Evolutionary conservation across 2,888 invertebrate species (phyloP).

Genomic region (Azorinus chamasolen): DNA sequence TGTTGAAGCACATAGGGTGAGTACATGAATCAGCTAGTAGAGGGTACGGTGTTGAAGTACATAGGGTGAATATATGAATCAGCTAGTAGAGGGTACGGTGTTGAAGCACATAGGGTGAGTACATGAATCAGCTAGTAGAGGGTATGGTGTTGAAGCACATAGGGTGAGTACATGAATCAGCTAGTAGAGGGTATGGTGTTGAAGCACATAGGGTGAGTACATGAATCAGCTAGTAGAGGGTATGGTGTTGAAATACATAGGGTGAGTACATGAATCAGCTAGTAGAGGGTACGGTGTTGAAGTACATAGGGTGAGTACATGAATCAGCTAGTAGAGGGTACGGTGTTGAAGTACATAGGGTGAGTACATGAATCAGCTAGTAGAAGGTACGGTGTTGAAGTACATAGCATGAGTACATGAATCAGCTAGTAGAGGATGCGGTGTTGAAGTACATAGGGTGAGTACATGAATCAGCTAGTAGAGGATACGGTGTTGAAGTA

Average conservation of each 20-base stretch:
- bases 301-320: conserved; percentile 89
- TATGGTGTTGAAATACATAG: conserved; percentile 89
- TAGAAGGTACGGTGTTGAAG: conserved; percentile 83
- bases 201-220: conserved; percentile 89
- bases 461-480: too few species aligned
- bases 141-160: conserved; percentile 89
- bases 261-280: conserved; percentile 80
- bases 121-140: too few species aligned
- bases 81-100: too few species aligned
- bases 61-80: conserved; percentile 86
- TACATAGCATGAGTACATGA: conserved; percentile 89
- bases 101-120: conserved; percentile 92
- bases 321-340: too few species aligned
- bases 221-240: too few species aligned
- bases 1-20: conserved; percentile 92
- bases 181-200: too few species aligned
- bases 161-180: conserved; percentile 82
- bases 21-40: conserved; percentile 29
- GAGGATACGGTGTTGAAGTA: conserved; percentile 87
- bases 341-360: conserved; percentile 89
- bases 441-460: conserved; percentile 89
- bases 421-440: too few species aligned
- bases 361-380: conserved; percentile 72
- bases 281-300: not conserved
- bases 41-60: conserved; percentile 98